These are phyloP conservation scores for Plutella xylostella DNA, from an alignment of 2,888 invertebrate species.

Conservation along the genomic window DNA sequence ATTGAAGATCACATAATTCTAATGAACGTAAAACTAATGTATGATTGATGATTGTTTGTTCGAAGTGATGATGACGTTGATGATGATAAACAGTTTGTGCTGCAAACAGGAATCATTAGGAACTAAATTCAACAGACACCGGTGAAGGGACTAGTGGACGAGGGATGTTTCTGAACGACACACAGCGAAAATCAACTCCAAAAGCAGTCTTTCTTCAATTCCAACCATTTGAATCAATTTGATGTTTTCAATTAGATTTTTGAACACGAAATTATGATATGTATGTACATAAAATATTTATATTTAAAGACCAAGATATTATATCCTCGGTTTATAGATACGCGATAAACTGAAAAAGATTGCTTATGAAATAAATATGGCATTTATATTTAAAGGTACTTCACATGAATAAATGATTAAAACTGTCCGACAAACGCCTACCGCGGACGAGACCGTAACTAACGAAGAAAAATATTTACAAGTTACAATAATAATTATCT, in stretches of 20 bases:
- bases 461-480: slow-evolving; percentile 63
- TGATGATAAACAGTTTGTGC: slow-evolving; percentile 22
- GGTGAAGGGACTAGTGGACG: slow-evolving; percentile 26
- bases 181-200: slow-evolving; percentile 34
- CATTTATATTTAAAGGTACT: slow-evolving; percentile 61
- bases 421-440: slow-evolving; percentile 61
- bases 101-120: slow-evolving; percentile 34
- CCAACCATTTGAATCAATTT: slow-evolving; percentile 34
- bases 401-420: slow-evolving; percentile 27
- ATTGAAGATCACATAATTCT: slow-evolving; percentile 45
- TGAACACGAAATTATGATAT: slow-evolving; percentile 32
- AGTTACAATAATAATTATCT: slow-evolving; percentile 16
- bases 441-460: slow-evolving; percentile 41
- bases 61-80: slow-evolving; percentile 22
- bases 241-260: neutral
- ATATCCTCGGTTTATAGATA: neutral
- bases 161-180: slow-evolving; percentile 19
- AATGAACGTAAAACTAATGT: slow-evolving; percentile 11
- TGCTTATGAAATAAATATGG: slow-evolving; percentile 67
- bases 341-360: slow-evolving; percentile 10
- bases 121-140: slow-evolving; percentile 27
- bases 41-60: slow-evolving; percentile 6
- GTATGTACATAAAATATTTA: slow-evolving; percentile 34
- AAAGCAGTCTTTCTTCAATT: slow-evolving; percentile 67
- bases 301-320: neutral